Evolutionary conservation across 2,113 vertebrate species (phyloP).

Genomic region (Urocynchramus pylzowi): DNA sequence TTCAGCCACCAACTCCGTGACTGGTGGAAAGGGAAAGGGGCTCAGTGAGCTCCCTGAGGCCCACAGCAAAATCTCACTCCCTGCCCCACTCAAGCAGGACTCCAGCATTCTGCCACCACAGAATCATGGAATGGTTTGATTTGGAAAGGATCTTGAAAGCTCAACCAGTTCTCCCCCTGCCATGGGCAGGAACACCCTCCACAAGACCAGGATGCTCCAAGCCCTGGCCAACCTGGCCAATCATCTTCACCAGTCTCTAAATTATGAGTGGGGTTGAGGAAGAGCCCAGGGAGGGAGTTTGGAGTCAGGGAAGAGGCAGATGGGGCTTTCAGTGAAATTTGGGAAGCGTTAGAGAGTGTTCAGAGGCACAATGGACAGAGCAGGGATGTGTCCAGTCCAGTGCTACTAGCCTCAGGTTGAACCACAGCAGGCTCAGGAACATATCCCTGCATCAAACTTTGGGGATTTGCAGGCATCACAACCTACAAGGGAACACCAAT

Average conservation of each 20-base stretch:
- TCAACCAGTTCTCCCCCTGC: background rate
- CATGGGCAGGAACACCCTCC: background rate
- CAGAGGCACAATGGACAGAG: background rate
- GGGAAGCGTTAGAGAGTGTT: background rate
- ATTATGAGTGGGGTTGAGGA: background rate
- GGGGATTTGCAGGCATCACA: background rate
- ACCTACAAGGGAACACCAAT: background rate
- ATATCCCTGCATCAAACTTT: background rate
- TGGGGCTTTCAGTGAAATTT: background rate
- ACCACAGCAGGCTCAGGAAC: background rate
- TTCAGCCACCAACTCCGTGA: fast-evolving
- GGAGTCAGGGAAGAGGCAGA: background rate
- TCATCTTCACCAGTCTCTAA: background rate
- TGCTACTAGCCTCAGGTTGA: background rate
- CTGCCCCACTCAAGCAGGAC: fast-evolving
- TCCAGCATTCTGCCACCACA: background rate
- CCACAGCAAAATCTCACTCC: fast-evolving
- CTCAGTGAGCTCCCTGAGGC: fast-evolving
- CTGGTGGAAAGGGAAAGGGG: fast-evolving
- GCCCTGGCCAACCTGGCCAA: background rate
- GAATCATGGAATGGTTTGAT: background rate
- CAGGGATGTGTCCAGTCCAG: background rate
- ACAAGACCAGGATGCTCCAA: background rate
- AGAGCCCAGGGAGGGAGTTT: background rate
- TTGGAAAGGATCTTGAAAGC: background rate